phyloP scores from a whole-genome alignment of 2,797 vertebrate genomes.

The Pterois miles region DNA sequence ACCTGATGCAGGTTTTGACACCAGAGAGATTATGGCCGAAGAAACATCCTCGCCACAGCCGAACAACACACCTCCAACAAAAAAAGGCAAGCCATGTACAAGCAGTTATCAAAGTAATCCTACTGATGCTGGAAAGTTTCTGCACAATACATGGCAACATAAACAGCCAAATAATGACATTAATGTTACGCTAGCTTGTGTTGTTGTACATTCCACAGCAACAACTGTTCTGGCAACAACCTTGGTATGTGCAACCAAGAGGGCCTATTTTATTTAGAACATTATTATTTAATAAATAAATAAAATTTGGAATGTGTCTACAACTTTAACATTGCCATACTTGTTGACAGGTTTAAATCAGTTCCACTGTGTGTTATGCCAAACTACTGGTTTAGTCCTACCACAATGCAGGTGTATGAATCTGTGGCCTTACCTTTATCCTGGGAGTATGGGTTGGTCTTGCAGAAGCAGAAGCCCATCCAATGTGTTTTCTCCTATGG shows the following conservation, averaged over 20 bases:
- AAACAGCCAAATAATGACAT: too few relatives aligned
- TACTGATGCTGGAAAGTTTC: too few relatives aligned
- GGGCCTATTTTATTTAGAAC: background rate
- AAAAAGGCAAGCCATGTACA: background rate
- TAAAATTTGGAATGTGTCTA: background rate
- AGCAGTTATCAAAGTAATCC: too few relatives aligned
- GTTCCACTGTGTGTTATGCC: too few relatives aligned
- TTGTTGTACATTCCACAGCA: too few relatives aligned
- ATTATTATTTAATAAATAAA: too few relatives aligned
- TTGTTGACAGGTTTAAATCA: too few relatives aligned
- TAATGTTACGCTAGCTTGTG: too few relatives aligned
- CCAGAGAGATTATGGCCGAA: background rate
- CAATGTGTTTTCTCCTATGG: background rate
- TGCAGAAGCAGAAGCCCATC: too few relatives aligned
- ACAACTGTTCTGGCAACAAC: too few relatives aligned
- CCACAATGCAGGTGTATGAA: background rate
- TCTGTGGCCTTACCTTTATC: background rate
- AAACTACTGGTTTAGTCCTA: background rate
- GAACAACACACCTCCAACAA: background rate
- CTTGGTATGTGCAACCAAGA: background rate
- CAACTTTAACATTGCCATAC: background rate
- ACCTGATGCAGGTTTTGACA: background rate
- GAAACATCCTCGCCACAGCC: background rate
- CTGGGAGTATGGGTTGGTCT: background rate
- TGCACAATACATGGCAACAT: too few relatives aligned